phyloP scores from a whole-genome alignment of 2,888 invertebrate species.

The Spilosoma lubricipeda region DNA sequence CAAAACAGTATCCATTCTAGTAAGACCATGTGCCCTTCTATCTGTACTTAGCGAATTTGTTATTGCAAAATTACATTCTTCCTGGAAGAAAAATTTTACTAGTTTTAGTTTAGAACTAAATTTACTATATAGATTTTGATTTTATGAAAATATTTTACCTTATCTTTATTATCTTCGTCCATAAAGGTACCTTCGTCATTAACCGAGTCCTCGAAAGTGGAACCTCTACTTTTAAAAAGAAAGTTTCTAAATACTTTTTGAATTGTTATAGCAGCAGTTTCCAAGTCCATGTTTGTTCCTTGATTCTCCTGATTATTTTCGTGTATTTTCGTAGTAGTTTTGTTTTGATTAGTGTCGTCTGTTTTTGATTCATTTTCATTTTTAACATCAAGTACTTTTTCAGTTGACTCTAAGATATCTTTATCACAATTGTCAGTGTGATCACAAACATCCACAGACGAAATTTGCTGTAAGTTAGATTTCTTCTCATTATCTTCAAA shows the following conservation, averaged over 20 bases:
- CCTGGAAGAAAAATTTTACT: slow-evolving; percentile 63
- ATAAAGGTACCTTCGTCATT: slow-evolving; percentile 66
- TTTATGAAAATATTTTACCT: slow-evolving; percentile 53
- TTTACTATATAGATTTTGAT: background rate
- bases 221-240: slow-evolving; percentile 78
- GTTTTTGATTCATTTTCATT: background rate
- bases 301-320: slow-evolving; percentile 29
- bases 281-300: slow-evolving; percentile 74
- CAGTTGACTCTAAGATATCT: slow-evolving; percentile 13
- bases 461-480: background rate
- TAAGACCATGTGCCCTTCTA: slow-evolving; percentile 71
- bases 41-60: slow-evolving; percentile 64
- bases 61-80: slow-evolving; percentile 58
- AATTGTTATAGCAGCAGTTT: slow-evolving; percentile 85
- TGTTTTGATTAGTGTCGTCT: slow-evolving; percentile 4
- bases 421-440: slow-evolving; percentile 9
- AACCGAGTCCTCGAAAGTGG: slow-evolving; percentile 73
- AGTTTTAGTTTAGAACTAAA: slow-evolving; percentile 24
- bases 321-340: slow-evolving; percentile 13
- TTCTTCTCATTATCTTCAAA: slow-evolving; percentile 11
- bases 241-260: slow-evolving; percentile 85
- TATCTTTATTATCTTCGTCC: slow-evolving; percentile 64
- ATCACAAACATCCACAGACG: background rate
- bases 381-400: slow-evolving; percentile 8
- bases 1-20: slow-evolving; percentile 79